phyloP scores from a whole-genome alignment of 1,140 invertebrate genomes.

The Drosophila sp. region DNA sequence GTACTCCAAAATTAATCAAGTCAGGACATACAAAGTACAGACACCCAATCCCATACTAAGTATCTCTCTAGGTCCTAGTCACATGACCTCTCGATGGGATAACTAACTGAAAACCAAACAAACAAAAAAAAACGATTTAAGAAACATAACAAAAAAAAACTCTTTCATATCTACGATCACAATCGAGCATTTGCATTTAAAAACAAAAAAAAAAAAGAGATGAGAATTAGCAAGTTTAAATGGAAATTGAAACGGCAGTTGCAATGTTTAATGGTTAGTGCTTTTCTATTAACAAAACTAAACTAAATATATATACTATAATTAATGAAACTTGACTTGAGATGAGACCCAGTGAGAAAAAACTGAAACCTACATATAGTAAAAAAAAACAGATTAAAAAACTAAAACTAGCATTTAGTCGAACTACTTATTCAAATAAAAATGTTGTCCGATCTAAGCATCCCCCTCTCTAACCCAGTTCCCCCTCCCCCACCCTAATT shows the following conservation, averaged over 20 bases:
- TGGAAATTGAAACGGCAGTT: conserved; percentile 61
- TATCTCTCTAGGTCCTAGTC: conserved; percentile 67
- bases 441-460: conserved; percentile 5
- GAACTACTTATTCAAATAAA: conserved; percentile 33
- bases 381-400: conserved; percentile 41
- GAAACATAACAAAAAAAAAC: conserved; percentile 23
- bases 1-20: conserved; percentile 59
- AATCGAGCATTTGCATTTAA: conserved; percentile 58
- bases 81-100: conserved; percentile 38
- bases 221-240: conserved; percentile 3
- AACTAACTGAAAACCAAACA: conserved; percentile 18
- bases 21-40: conserved; percentile 60
- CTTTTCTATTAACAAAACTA: conserved; percentile 70
- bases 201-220: neutral
- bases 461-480: neutral
- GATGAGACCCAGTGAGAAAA: neutral
- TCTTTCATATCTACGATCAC: conserved; percentile 79
- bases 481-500: conserved; percentile 6
- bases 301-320: conserved; percentile 38
- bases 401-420: conserved; percentile 52
- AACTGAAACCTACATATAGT: conserved; percentile 35
- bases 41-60: conserved; percentile 33
- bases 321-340: conserved; percentile 1
- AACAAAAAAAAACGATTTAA: neutral
- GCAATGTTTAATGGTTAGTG: conserved; percentile 80